Base-by-base conservation (phyloP, 2,797 vertebrate genomes). In the Mallotus villosus region DNA sequence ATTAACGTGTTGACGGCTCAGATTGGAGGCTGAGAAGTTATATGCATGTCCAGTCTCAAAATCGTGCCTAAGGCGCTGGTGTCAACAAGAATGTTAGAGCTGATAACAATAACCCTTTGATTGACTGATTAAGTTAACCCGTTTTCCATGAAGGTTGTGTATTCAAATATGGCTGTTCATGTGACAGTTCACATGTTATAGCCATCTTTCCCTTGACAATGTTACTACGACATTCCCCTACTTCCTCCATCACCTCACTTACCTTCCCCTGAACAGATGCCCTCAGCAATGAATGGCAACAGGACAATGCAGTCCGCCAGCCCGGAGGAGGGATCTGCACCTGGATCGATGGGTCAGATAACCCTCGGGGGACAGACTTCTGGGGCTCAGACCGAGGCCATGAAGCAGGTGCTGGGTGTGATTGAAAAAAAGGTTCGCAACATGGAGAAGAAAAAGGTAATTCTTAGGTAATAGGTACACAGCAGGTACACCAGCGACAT, bases 371-470 rank as follows among this genome's bases (percentile, higher is more conserved):
- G 86, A 71, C 93, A 92, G 85, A 71, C 68, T 21, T 75, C 81
- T 19, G 81, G 75, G 25, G 88, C 92, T 57, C 94, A 94, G 77
- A 96, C 96, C 2, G 97, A 99, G 86, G 95, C 96, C 69, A 91
- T 98, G 93, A 98, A 97, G 89, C 97, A 99, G 90, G 96, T 98
- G 75, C 87, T 99, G 75, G 92, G 92, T 61, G 93, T 98, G 76
- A 95, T 99, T 49, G 97, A 99, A 80, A 99, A 98, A 92, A 99
- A 98, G 85, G 94, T 94, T 60, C 94, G 97, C 74, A 98, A 97
- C 87, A 94, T 98, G 90, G 97, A 98, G 83, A 98, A 99, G 91
- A 98, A 98, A 91, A 98, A 98, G 95, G 97, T 98, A 82, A 70
- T 49, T 12, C 3, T 3, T 46, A 46, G 12, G 41, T 46, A 46